A percentile compares a stretch with the other conserved stretches of the same genome.
phyloP scores from a whole-genome alignment of 2,888 invertebrate species.

The Cancer borealis region DNA sequence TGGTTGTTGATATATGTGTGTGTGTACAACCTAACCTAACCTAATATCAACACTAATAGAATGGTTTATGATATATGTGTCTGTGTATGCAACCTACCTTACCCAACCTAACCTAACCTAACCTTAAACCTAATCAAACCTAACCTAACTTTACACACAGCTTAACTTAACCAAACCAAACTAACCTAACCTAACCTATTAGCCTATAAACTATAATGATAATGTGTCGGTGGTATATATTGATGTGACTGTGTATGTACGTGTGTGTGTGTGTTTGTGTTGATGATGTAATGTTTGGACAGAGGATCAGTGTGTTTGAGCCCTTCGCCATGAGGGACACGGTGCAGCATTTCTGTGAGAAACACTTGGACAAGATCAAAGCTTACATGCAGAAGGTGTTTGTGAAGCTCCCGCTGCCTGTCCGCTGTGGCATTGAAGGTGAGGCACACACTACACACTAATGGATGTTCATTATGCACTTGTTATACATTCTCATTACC shows the following conservation, averaged over 20 bases:
- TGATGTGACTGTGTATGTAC: not conserved
- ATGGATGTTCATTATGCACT: not conserved
- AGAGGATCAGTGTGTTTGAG: slow-evolving; percentile 91
- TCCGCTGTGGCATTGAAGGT: slow-evolving; percentile 96
- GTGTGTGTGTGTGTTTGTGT: not conserved
- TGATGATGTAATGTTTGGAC: slow-evolving; percentile 77
- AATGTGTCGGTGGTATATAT: not conserved
- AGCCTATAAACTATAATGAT: not conserved
- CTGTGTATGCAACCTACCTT: too few species aligned
- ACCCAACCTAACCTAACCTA: too few species aligned
- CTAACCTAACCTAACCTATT: too few species aligned
- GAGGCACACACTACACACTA: slow-evolving; percentile 77
- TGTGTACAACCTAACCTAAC: not conserved
- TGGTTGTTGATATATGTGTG: not conserved
- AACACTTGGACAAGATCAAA: slow-evolving; percentile 94
- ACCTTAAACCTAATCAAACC: too few species aligned
- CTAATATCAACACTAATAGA: too few species aligned
- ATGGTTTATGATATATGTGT: too few species aligned
- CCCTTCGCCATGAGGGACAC: slow-evolving; percentile 95
- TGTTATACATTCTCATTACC: not conserved
- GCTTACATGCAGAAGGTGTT: slow-evolving; percentile 93
- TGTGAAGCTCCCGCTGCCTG: slow-evolving; percentile 91
- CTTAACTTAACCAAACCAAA: too few species aligned
- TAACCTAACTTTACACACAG: too few species aligned
- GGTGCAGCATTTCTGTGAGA: slow-evolving; percentile 97